These are phyloP conservation scores for Psilopogon haemacephalus DNA, from an alignment of 2,113 vertebrate species.

Conservation along the genomic window DNA sequence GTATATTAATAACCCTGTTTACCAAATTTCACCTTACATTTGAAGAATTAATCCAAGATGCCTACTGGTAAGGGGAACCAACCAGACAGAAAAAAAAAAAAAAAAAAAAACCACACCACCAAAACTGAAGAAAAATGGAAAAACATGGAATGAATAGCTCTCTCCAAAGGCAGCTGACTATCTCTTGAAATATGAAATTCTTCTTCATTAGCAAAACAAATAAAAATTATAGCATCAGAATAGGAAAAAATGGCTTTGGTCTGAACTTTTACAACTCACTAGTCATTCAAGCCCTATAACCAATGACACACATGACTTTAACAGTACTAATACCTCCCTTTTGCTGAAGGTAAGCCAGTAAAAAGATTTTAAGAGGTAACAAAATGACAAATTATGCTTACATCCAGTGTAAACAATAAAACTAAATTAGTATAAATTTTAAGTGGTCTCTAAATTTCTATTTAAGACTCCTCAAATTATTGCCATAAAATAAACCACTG, in stretches of 20 bases:
- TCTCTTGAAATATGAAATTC: background rate
- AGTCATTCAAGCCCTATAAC: background rate
- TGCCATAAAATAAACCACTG: background rate
- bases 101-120: no score
- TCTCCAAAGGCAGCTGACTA: background rate
- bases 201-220: background rate
- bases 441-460: background rate
- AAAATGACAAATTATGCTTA: background rate
- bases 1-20: background rate
- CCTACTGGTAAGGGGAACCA: background rate
- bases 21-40: background rate
- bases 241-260: background rate
- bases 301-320: background rate
- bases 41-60: background rate
- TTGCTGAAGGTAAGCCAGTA: background rate
- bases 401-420: background rate
- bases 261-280: background rate
- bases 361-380: background rate
- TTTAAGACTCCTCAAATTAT: background rate
- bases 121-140: background rate
- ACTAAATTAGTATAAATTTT: accelerated
- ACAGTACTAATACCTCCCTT: background rate
- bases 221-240: background rate
- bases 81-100: background rate
- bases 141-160: background rate